Conservation (phyloP, 2,113 vertebrate genomes). For the Prinia subflava region DNA sequence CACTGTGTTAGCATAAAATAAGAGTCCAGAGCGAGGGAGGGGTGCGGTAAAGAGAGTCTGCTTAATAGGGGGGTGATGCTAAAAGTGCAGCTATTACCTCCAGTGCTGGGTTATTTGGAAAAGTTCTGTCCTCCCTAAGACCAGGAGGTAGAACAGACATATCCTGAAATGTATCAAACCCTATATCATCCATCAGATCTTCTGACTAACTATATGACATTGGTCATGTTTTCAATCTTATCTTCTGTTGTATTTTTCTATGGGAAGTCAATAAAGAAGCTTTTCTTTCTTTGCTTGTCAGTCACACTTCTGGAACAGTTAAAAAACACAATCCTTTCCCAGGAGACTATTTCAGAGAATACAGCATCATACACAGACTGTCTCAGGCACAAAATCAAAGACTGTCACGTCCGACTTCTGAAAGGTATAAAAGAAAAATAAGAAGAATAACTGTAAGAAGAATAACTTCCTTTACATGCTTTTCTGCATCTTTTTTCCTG, state of each 20-base stretch:
- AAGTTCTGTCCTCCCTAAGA: background rate
- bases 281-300: conserved; percentile 7
- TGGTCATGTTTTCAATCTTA: background rate
- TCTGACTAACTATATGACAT: background rate
- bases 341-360: background rate
- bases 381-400: background rate
- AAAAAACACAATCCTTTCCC: background rate
- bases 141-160: background rate
- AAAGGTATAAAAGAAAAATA: background rate
- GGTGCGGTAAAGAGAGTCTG: background rate
- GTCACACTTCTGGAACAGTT: background rate
- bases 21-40: background rate
- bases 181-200: background rate
- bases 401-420: background rate
- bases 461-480: background rate
- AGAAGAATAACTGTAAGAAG: background rate
- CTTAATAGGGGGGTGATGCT: background rate
- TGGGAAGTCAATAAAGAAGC: background rate
- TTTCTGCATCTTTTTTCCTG: background rate
- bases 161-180: background rate
- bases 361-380: background rate
- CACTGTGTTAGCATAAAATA: background rate
- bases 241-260: background rate
- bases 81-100: background rate
- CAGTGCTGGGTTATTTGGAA: background rate